Evolutionary conservation across 2,888 invertebrate species (phyloP), one percentile per base, ranked within the genome.

Genomic region (Deroplatys truncata): DNA sequence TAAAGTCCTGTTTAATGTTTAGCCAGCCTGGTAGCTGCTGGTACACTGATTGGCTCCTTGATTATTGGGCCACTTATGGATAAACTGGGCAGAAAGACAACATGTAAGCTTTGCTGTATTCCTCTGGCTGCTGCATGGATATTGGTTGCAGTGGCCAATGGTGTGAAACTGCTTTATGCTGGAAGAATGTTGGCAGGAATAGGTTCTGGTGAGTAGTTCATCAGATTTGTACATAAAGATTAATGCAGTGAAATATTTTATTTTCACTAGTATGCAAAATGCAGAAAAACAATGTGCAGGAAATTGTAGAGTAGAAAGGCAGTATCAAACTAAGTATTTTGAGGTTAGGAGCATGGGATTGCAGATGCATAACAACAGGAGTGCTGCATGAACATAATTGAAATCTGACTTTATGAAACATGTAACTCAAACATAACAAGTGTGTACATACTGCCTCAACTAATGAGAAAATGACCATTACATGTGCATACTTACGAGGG

Each of bases 21-120:
- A 72, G 56, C 56, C 56, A 95, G 95, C 92, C 92, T 95, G 84
- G 94, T 95, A 9, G 94, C 95, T 29, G 93, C 95, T 91, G 93
- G 94, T 0, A 92, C 95, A 49, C 95, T 95, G 2, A 91, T 95
- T 56, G 95, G 95, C 29, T 94, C 95, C 0, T 91, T 95, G 0
- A 91, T 94, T 9, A 93, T 94, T 29, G 95, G 95, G 15, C 94
- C 94, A 2, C 91, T 95, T 86, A 95, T 95, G 95, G 95, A 95
- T 92, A 93, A 92, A 91, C 94, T 93, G 91, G 95, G 95, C 1
- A 92, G 95, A 25, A 95, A 94, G 92, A 92, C 92, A 86, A 92
- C 94, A 28, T 94, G 94, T 90, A 91, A 95, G 15, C 56, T 93
- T 0, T 92, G 94, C 4, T 93, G 94, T 86, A 28, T 95, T 31